Evolutionary conservation across 2,888 invertebrate genomes (phyloP).

Genomic region (Drosophila quasianomalipes): DNA sequence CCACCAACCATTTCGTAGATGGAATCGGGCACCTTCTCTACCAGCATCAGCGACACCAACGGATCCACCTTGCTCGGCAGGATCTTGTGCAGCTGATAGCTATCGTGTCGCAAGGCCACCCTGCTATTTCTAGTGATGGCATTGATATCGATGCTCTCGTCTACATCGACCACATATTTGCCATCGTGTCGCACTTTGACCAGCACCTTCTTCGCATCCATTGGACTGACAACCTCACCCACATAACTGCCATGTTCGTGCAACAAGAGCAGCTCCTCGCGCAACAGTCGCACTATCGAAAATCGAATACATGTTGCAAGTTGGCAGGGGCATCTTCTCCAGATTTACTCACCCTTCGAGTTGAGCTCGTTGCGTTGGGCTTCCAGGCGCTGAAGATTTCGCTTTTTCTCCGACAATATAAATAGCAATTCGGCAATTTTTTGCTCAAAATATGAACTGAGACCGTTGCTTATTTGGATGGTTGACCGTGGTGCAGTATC

Average conservation of each 20-base stretch:
- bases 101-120: slow-evolving; percentile 98
- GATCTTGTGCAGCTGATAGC: slow-evolving; percentile 99
- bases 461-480: slow-evolving; percentile 87
- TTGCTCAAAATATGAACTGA: slow-evolving; percentile 97
- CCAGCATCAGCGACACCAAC: slow-evolving; percentile 99
- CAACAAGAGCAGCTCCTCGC: slow-evolving; percentile 97
- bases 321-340: not conserved
- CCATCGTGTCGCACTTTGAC: slow-evolving; percentile 99
- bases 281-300: slow-evolving; percentile 92
- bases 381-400: slow-evolving; percentile 97
- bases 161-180: slow-evolving; percentile 99
- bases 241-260: slow-evolving; percentile 99
- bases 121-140: slow-evolving; percentile 98
- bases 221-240: slow-evolving; percentile 99
- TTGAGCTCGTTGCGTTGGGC: slow-evolving; percentile 99
- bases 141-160: slow-evolving; percentile 99
- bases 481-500: slow-evolving; percentile 41
- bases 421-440: slow-evolving; percentile 98
- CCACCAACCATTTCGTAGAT: slow-evolving; percentile 99
- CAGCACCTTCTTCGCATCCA: slow-evolving; percentile 99
- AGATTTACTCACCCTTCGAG: slow-evolving; percentile 92
- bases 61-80: slow-evolving; percentile 99
- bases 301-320: not conserved
- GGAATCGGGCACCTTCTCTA: slow-evolving; percentile 99
- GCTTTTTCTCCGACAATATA: slow-evolving; percentile 97